A percentile compares a stretch with the other conserved stretches of the same genome.
Evolutionary conservation across 2,888 invertebrate genomes (phyloP).

Genomic region (Oscheius sp.): DNA sequence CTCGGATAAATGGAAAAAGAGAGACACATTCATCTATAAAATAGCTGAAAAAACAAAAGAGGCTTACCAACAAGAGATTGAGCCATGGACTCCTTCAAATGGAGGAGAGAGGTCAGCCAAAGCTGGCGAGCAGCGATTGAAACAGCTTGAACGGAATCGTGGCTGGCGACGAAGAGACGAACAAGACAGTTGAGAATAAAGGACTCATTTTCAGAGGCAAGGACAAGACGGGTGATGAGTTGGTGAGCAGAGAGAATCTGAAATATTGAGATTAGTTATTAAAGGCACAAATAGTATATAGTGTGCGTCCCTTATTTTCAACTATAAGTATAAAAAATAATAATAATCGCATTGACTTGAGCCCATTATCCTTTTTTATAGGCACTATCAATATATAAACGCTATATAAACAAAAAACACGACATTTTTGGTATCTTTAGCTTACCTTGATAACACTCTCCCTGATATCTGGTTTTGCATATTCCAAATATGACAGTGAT

Average conservation of each 20-base stretch:
- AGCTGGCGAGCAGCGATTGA: conserved; percentile 33
- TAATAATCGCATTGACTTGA: too few relatives aligned
- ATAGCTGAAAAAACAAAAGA: background rate
- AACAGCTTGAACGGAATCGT: conserved; percentile 43
- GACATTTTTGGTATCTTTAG: background rate
- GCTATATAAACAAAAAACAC: background rate
- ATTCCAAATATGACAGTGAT: conserved; percentile 38
- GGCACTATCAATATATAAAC: too few relatives aligned
- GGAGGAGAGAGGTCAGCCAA: conserved; percentile 38
- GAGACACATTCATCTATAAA: conserved; percentile 54
- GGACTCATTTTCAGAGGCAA: conserved; percentile 38
- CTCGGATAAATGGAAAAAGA: conserved; percentile 76
- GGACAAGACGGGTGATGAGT: conserved; percentile 45
- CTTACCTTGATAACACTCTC: conserved; percentile 32
- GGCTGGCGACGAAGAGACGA: conserved; percentile 39
- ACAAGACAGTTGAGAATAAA: conserved; percentile 39
- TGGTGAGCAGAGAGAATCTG: conserved; percentile 48
- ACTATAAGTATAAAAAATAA: too few relatives aligned
- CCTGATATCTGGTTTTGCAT: conserved; percentile 43
- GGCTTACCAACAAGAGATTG: conserved; percentile 36
- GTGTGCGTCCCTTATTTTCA: too few relatives aligned
- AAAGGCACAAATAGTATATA: background rate
- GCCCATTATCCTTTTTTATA: too few relatives aligned
- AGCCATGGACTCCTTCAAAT: conserved; percentile 37
- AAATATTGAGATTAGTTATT: background rate